Evolutionary conservation across 1,140 invertebrate species (phyloP), one percentile per base, ranked within the genome.

Genomic region (Rhynchophorus ferrugineus): DNA sequence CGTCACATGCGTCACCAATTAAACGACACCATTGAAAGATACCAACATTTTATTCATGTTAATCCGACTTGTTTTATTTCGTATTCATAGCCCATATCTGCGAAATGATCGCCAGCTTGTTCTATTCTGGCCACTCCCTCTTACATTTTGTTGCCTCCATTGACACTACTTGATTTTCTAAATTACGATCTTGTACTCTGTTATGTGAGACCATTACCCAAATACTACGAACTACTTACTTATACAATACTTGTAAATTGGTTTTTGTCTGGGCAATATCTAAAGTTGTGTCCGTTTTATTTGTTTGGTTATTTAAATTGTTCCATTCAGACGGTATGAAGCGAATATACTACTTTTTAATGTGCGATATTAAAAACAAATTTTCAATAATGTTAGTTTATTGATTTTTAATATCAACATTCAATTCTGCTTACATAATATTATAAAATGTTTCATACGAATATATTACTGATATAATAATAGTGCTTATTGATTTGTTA

Each of bases 211-310:
- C 49, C 49, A 52, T 52, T 52, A 52, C 49, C 49, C 49, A 45
- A 52, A 52, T 52, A 52, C 49, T 52, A 52, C 49, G 49, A 52
- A 52, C 49, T 52, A 52, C 49, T 52, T 52, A 45, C 43, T 52
- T 52, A 52, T 52, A 45, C 49, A 52, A 52, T 52, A 41, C 49
- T 45, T 52, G 49, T 52, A 52, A 52, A 52, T 52, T 52, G 49
- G 3, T 52, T 52, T 52, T 52, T 52, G 49, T 52, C 42, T 52
- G 49, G 24, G n/a, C n/a, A n/a, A n/a, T n/a, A n/a, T n/a, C n/a
- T n/a, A n/a, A n/a, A n/a, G n/a, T n/a, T n/a, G n/a, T n/a, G n/a
- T n/a, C n/a, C n/a, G n/a, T n/a, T n/a, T n/a, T n/a, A n/a, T n/a
- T n/a, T n/a, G n/a, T n/a, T n/a, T n/a, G n/a, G n/a, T n/a, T n/a